Evolutionary conservation across 2,113 vertebrate species (phyloP).

Genomic region (Leptocoma aspasia): DNA sequence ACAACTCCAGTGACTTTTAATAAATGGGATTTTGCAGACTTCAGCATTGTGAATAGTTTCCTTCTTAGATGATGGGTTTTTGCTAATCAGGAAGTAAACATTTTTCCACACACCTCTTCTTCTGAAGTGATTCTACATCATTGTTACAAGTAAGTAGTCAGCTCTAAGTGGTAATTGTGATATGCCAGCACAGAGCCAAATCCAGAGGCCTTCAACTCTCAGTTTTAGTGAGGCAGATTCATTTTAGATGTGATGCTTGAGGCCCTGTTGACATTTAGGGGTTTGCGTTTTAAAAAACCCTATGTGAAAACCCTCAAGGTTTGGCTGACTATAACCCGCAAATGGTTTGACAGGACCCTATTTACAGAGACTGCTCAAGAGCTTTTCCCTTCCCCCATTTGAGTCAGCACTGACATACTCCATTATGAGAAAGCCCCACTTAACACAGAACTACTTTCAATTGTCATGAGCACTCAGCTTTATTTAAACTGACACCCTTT

Average conservation of each 20-base stretch:
- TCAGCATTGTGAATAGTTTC: background rate
- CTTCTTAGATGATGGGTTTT: background rate
- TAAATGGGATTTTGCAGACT: background rate
- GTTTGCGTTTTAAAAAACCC: background rate
- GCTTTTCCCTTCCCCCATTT: constrained; percentile 21
- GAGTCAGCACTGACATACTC: constrained; percentile 45
- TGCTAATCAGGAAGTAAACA: background rate
- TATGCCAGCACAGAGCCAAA: background rate
- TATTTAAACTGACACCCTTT: constrained; percentile 64
- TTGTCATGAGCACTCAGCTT: constrained; percentile 60
- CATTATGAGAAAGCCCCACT: constrained; percentile 45
- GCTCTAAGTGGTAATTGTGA: background rate
- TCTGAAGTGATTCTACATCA: background rate
- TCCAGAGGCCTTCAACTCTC: background rate
- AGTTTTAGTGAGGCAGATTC: background rate
- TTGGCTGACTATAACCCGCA: constrained; percentile 13
- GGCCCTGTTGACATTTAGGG: background rate
- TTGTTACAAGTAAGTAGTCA: background rate
- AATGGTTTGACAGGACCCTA: constrained; percentile 41
- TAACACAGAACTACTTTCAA: constrained; percentile 49
- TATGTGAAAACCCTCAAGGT: background rate
- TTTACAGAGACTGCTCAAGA: constrained; percentile 9
- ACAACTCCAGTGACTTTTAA: background rate
- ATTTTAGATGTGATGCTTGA: background rate
- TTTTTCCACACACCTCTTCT: background rate